Conservation (phyloP, 2,113 vertebrate species). For the Aramus guarauna region DNA sequence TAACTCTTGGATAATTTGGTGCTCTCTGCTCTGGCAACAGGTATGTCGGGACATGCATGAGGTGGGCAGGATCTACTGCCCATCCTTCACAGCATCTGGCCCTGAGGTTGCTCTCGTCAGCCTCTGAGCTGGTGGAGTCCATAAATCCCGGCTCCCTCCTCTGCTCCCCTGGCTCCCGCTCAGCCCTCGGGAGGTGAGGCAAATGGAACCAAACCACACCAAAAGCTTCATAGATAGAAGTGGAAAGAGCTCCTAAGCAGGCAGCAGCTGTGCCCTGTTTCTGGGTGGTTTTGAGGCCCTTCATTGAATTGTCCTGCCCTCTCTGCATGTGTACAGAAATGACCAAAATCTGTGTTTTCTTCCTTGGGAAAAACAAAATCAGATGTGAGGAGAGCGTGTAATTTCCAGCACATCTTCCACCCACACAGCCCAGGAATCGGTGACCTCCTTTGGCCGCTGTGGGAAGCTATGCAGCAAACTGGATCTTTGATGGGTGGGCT, state of each 20-base stretch:
- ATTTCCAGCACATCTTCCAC: background rate
- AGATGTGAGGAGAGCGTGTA: background rate
- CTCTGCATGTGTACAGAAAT: background rate
- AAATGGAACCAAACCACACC: background rate
- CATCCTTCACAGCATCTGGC: background rate
- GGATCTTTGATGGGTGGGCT: background rate
- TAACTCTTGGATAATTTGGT: fast-evolving
- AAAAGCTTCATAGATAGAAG: background rate
- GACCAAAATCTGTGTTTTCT: background rate
- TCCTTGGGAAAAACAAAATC: background rate
- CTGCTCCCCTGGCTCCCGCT: background rate
- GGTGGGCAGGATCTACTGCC: background rate
- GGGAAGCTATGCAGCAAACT: background rate
- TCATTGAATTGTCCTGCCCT: background rate
- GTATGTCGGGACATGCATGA: fast-evolving
- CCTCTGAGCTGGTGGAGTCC: fast-evolving
- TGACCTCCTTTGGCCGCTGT: background rate
- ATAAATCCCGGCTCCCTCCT: background rate
- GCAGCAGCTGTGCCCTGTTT: background rate
- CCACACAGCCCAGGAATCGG: background rate
- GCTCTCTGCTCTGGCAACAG: background rate
- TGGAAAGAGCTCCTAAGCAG: background rate
- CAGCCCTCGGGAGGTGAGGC: background rate
- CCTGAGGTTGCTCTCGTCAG: background rate
- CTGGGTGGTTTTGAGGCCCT: background rate